Conservation (phyloP, 2,113 vertebrate species). For the Nyctereutes procyonoides region DNA sequence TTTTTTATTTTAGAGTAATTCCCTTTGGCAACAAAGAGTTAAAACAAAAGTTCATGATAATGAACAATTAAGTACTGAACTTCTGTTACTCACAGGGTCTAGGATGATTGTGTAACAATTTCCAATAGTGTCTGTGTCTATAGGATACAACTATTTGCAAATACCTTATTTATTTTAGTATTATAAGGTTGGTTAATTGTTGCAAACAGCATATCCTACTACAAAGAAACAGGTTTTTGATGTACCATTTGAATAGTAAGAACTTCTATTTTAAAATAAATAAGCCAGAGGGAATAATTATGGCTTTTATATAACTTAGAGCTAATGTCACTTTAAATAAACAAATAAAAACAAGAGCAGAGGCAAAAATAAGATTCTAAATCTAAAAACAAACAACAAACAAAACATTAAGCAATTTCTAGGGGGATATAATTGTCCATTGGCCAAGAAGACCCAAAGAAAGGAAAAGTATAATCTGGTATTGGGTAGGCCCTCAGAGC, state of each 20-base stretch:
- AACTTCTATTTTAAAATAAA: not conserved
- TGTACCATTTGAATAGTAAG: not conserved
- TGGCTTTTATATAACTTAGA: not conserved
- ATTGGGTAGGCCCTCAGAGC: not conserved
- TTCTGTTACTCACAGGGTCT: not conserved
- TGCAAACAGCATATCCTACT: not conserved
- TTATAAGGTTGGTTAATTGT: not conserved
- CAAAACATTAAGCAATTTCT: conserved; percentile 14
- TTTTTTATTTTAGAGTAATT: not conserved
- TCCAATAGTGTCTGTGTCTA: not conserved
- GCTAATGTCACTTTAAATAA: conserved; percentile 37
- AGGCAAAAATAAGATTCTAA: not conserved
- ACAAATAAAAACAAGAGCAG: not conserved
- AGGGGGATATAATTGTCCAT: not conserved
- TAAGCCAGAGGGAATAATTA: not conserved
- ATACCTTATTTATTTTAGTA: not conserved
- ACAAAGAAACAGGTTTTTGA: not conserved
- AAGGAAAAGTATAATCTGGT: not conserved
- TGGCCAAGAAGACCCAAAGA: not conserved
- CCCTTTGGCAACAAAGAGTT: not conserved
- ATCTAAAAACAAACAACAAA: conserved; percentile 6
- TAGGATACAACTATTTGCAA: not conserved
- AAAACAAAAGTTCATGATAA: not conserved
- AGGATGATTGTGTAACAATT: not conserved
- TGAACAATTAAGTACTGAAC: not conserved